phyloP scores from a whole-genome alignment of 2,888 invertebrate species.

The Scaptomyza tumidula region DNA sequence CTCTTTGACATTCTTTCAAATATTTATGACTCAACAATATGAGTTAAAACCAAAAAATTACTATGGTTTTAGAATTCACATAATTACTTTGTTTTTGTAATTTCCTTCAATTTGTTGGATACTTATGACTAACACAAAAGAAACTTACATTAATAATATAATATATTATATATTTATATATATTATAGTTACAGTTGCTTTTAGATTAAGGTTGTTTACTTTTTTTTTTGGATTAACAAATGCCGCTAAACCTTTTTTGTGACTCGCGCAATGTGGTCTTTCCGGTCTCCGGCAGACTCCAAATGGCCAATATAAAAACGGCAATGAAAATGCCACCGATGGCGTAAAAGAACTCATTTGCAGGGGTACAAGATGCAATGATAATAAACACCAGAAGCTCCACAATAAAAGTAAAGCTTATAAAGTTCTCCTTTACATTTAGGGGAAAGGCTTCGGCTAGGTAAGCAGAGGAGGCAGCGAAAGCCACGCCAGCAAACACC shows the following conservation, averaged over 20 bases:
- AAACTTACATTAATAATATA: too few species aligned
- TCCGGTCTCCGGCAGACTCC: slow-evolving; percentile 77
- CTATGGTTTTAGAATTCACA: too few species aligned
- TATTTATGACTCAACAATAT: background rate
- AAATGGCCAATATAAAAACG: slow-evolving; percentile 41
- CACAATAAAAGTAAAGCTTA: slow-evolving; percentile 38
- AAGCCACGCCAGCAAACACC: slow-evolving; percentile 60
- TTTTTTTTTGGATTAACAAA: background rate
- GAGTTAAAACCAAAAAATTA: too few species aligned
- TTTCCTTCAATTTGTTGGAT: background rate
- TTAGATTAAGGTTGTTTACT: background rate
- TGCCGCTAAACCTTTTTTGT: slow-evolving; percentile 54
- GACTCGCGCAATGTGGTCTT: slow-evolving; percentile 65
- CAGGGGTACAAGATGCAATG: background rate
- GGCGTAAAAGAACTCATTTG: slow-evolving; percentile 40
- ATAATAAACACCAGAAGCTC: slow-evolving; percentile 49
- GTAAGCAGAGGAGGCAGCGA: slow-evolving; percentile 63
- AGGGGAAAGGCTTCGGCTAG: slow-evolving; percentile 74
- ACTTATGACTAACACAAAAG: background rate
- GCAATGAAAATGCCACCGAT: slow-evolving; percentile 53
- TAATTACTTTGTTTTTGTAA: background rate
- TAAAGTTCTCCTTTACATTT: slow-evolving; percentile 64
- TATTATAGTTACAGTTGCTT: too few species aligned
- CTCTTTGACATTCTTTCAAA: background rate
- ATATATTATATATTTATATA: too few species aligned